Base-by-base conservation (phyloP, 2,888 invertebrate species). In the Marronus borbonicus region DNA sequence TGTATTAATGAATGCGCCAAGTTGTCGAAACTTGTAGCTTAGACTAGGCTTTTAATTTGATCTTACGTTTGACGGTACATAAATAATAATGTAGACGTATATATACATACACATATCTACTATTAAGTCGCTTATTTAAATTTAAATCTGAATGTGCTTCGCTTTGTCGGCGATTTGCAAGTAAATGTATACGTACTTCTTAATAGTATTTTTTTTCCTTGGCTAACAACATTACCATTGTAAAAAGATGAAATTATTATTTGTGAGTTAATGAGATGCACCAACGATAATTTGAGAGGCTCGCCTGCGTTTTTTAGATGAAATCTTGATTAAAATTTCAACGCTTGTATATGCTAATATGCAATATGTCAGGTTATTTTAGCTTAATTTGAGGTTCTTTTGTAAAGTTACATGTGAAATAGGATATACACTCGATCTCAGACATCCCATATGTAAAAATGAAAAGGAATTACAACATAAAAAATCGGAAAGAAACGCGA, bases 31-130 rank as follows among this genome's bases (percentile, higher is more conserved):
- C 52, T 52, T 70, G 17, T 39, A 36, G 44, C 44, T 52, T 55
- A 17, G 70, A 55, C n/a, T 12, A 20, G 14, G 49, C 49, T 68
- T 14, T n/a, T 36, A 70, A 70, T 55, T 24, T 55, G 55, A 70
- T 70, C 52, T 70, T 55, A 70, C 55, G 31, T 70, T 70, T 70
- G 55, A 70, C 70, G 52, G 55, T 55, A 36, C 31, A 70, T 70
- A 55, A 70, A 70, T 55, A 70, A 70, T 31, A 70, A 69, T 31
- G 31, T 14, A 55, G 31, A 70, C 31, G 58, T 55, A 55, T 31
- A 58, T 52, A 55, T 14, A 55, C 14, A 70, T 36, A 52, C 36
- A 36, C 36, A 70, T 52, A 55, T 12, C 1, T 28, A n/a, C 55
- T 1, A 8, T 55, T 36, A 36, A 70, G 55, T 8, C 12, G 10